Evolutionary conservation across 2,113 vertebrate species (phyloP).

Genomic region (Mastomys natalensis): DNA sequence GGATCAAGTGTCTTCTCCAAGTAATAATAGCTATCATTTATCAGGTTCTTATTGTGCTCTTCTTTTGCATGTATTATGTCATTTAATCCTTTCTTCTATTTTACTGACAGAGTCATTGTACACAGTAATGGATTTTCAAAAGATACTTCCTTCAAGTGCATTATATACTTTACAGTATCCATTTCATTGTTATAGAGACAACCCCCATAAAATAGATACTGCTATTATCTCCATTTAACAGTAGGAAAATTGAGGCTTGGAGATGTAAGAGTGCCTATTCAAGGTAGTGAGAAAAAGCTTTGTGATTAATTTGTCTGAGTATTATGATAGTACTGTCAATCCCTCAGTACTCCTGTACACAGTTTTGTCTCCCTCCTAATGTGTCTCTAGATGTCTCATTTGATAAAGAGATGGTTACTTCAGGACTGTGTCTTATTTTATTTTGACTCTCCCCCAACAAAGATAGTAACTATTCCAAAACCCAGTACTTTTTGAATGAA

Average conservation of each 20-base stretch:
- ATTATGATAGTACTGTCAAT: background rate
- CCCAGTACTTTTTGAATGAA: background rate
- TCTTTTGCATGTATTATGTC: background rate
- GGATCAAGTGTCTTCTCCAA: background rate
- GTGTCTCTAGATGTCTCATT: background rate
- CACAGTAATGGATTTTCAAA: background rate
- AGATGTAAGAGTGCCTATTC: background rate
- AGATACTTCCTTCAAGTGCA: background rate
- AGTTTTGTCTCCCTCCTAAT: background rate
- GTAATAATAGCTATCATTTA: background rate
- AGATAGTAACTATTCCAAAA: background rate
- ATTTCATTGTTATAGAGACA: background rate
- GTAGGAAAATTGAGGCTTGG: background rate
- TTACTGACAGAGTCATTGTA: background rate
- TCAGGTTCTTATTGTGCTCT: background rate
- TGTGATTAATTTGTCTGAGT: background rate
- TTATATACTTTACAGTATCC: background rate
- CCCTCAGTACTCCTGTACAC: background rate
- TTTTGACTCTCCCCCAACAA: background rate
- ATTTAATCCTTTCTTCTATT: background rate
- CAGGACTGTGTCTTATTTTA: background rate
- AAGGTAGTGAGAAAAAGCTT: background rate
- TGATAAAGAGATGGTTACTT: background rate
- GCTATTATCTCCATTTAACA: background rate
- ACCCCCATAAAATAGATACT: background rate